Evolutionary conservation across 2,797 vertebrate species (phyloP), one percentile per base, ranked within the genome.

Genomic region (Vireo griseus): DNA sequence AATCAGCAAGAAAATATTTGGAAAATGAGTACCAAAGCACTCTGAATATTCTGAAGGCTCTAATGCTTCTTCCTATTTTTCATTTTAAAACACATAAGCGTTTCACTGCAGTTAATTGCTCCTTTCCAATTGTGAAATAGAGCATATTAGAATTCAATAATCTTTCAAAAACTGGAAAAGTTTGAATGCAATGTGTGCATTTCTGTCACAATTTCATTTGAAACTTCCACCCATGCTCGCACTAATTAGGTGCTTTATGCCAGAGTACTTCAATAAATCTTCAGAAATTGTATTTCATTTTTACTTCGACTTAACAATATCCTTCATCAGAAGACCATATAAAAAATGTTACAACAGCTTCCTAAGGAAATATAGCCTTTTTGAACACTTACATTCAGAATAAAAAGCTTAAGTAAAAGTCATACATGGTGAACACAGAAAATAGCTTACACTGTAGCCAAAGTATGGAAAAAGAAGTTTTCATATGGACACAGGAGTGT

Each of bases 351-450:
- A 50, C 25, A 87, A 89, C 50, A 91, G 57, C 44, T 94, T 95
- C 88, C 74, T 74, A 86, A 59, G 82, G 93, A 95, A 97, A 96
- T 54, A 73, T n/a, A 81, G 37, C 31, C 39, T 58, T 94, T 95
- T 92, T 92, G 88, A 97, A 96, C 68, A 95, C 88, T 94, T 95
- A 95, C 51, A 95, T 54, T 29, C 85, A 86, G 72, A 90, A 55
- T 90, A 91, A 93, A 91, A 84, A 82, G 77, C 80, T 92, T 72
- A 55, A 88, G 88, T 59, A 94, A 76, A 86, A 96, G 75, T 82
- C 22, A 84, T 69, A 87, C 5, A 4, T 73, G 16, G 14, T 90
- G 37, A 94, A 79, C 80, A 95, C 5, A 75, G 62, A 67, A 77
- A 83, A 93, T 28, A 91, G 35, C 92, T 96, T 95, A 91, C 85